Percentiles rank a stretch among this genome's conserved stretches.
phyloP scores from a whole-genome alignment of 1,140 invertebrate species.

The Drosophila watanabei region DNA sequence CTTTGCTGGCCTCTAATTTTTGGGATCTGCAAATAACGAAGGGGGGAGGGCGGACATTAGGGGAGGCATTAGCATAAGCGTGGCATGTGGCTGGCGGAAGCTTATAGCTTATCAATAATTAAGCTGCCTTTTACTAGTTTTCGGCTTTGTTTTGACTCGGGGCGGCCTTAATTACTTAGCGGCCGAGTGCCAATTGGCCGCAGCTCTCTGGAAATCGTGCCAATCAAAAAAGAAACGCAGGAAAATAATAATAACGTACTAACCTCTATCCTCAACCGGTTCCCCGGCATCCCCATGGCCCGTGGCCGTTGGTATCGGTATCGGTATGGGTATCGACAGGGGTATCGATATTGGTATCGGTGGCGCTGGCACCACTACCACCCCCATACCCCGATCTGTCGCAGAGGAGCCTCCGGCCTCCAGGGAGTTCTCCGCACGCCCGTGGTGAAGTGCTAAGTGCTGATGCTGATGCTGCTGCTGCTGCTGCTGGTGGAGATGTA shows the following conservation, averaged over 20 bases:
- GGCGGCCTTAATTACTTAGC: conserved; percentile 50
- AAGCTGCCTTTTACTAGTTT: conserved; percentile 27
- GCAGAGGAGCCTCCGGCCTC: conserved; percentile 16
- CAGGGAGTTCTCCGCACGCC: conserved; percentile 40
- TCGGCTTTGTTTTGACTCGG: conserved; percentile 28
- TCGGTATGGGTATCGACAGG: conserved; percentile 31
- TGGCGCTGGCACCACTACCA: conserved; percentile 40
- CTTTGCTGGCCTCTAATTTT: conserved; percentile 74
- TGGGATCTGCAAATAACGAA: conserved; percentile 65
- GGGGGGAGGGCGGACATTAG: conserved; percentile 5
- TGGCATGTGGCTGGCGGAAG: conserved; percentile 59
- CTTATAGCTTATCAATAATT: conserved; percentile 41
- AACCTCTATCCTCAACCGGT: conserved; percentile 81
- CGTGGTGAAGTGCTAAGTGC: conserved; percentile 59
- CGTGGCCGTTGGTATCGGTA: conserved; percentile 45
- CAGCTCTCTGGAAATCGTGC: conserved; percentile 65
- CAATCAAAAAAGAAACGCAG: conserved; percentile 50
- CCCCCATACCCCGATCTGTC: conserved; percentile 10
- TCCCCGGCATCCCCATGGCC: conserved; percentile 71
- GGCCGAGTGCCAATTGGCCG: conserved; percentile 30
- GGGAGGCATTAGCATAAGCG: conserved; percentile 48
- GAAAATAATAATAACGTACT: conserved; percentile 60
- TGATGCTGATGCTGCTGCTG: conserved; percentile 43
- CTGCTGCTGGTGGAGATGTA: conserved; percentile 41
- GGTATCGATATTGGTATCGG: conserved; percentile 37